Base-by-base conservation (phyloP, 1,140 invertebrate species). In the Schlechtendalia chinensis region DNA sequence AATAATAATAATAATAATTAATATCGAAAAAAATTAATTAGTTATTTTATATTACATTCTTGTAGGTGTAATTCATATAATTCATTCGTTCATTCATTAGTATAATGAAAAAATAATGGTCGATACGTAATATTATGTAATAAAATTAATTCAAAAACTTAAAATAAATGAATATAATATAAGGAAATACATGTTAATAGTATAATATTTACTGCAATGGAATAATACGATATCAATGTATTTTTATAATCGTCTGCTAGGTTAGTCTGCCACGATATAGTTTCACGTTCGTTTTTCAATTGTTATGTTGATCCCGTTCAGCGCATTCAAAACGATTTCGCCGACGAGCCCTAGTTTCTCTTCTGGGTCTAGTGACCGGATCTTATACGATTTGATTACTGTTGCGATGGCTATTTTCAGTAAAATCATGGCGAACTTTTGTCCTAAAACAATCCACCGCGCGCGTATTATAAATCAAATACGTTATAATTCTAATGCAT, bases 341-440 rank as follows among this genome's bases (percentile, higher is more conserved):
- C 59, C 50, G 5, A 71, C 54, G 5, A 82, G 45, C 14, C 50
- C 81, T 22, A 82, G 47, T 24, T 81, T 63, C 1, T 81, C 54
- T 58, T 81, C 69, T 63, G 63, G 32, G n/a, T 69, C 56, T 6
- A 58, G 14, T 47, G 82, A 80, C 58, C n/a, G 27, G 19, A 82
- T 17, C 47, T 61, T 82, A 85, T 88, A 92, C 50, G 87, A 87
- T 54, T 88, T 85, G 17, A 92, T 85, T n/a, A 92, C 84, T 22
- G 83, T 84, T 0, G 85, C 82, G 19, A 87, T 59, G 3, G 90
- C 83, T 5, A 87, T 86, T 83, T 91, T 91, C 83, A 88, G 86
- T 81, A 90, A 88, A 83, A 89, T 85, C 83, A 88, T 84, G 2
- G 89, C 90, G 84, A 91, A 91, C 82, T 86, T 88, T 75, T 88